Percentiles rank a stretch among this genome's conserved stretches.
Conservation (phyloP, 2,113 vertebrate genomes). For the Ariopsis seemanni region DNA sequence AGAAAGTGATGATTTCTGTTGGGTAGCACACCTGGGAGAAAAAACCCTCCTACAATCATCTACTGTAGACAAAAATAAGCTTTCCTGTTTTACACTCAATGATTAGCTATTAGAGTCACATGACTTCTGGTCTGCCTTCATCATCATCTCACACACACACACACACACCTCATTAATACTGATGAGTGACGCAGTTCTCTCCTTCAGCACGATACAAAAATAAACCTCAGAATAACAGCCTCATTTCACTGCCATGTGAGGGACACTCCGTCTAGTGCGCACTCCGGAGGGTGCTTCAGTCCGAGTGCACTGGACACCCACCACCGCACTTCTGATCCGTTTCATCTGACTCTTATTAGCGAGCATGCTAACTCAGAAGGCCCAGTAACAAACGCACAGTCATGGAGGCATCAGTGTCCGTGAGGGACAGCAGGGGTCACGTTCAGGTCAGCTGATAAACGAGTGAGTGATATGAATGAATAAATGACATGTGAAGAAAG, state of each 20-base stretch:
- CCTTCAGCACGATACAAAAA: background rate
- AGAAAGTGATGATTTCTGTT: background rate
- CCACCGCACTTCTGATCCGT: background rate
- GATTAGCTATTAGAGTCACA: constrained; percentile 33
- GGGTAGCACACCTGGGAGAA: background rate
- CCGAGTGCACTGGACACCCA: background rate
- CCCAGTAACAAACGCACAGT: too few relatives aligned
- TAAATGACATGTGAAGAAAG: background rate
- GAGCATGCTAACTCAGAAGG: background rate
- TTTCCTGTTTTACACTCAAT: constrained; percentile 37
- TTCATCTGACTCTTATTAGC: background rate
- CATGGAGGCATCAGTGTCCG: too few relatives aligned
- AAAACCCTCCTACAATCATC: constrained; percentile 47
- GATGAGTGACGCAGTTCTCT: constrained; percentile 6
- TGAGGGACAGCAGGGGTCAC: too few relatives aligned
- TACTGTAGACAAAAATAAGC: constrained; percentile 52
- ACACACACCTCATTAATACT: constrained; percentile 40
- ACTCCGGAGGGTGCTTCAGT: background rate
- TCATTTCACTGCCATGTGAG: background rate
- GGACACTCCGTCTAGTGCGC: background rate
- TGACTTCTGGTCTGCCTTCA: constrained; percentile 26
- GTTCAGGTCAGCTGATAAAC: too few relatives aligned
- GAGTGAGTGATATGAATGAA: background rate
- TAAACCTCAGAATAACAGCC: background rate
- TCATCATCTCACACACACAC: background rate